phyloP scores from a whole-genome alignment of 2,888 invertebrate species.

The Cloeon dipterum region DNA sequence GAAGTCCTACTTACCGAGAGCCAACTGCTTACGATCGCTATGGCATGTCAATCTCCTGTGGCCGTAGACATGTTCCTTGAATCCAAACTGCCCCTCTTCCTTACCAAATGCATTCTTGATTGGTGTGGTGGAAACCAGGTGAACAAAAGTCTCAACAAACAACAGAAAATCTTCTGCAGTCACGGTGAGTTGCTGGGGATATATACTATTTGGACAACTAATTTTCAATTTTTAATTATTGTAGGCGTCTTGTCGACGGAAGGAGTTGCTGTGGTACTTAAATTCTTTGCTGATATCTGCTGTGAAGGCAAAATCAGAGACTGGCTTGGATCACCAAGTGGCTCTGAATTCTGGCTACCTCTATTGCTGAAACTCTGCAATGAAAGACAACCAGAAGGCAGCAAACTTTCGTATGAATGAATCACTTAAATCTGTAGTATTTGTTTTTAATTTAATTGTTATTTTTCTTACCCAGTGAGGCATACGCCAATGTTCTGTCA shows the following conservation, averaged over 20 bases:
- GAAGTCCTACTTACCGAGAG: slow-evolving; percentile 23
- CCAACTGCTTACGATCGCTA: slow-evolving; percentile 45
- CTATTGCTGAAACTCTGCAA: slow-evolving; percentile 51
- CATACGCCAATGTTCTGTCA: slow-evolving; percentile 32
- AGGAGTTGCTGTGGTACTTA: slow-evolving; percentile 29
- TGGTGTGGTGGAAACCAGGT: slow-evolving; percentile 8
- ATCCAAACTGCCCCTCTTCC: slow-evolving; percentile 42
- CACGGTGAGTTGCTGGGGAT: no score
- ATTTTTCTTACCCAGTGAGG: slow-evolving; percentile 8
- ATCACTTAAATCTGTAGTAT: no score
- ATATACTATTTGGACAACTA: no score
- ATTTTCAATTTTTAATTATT: slow-evolving; percentile 6
- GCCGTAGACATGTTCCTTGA: slow-evolving; percentile 53
- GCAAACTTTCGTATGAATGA: neutral
- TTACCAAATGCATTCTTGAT: slow-evolving; percentile 33
- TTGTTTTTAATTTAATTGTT: no score
- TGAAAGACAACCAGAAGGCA: slow-evolving; percentile 3
- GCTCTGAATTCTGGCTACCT: slow-evolving; percentile 68
- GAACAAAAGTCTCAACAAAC: no score
- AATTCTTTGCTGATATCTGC: slow-evolving; percentile 61
- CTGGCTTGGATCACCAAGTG: slow-evolving; percentile 63
- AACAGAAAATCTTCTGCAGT: no score
- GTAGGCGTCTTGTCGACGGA: slow-evolving; percentile 9
- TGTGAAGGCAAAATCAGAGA: slow-evolving; percentile 61
- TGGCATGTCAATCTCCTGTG: slow-evolving; percentile 57